Evolutionary conservation across 1,140 invertebrate species (phyloP), one percentile per base, ranked within the genome.

Genomic region (Potamilus streckersoni): DNA sequence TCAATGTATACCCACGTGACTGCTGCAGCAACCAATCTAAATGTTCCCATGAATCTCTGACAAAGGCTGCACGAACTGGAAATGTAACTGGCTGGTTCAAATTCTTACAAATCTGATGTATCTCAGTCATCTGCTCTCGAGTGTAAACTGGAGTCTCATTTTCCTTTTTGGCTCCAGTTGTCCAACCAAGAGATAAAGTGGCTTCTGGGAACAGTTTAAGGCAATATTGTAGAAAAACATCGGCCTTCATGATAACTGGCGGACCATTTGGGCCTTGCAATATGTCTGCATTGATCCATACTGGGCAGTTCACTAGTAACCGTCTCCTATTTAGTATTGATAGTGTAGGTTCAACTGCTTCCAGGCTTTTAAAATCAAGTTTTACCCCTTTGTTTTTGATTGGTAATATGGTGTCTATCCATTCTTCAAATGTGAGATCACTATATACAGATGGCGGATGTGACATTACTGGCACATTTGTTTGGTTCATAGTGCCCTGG

Each of bases 271-370:
- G 95, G 1, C 96, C 96, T 13, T 89, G 84, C 0, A 97, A 86
- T 66, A 97, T 95, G 85, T 97, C 96, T 0, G 96, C 96, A 84
- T 97, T 96, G 69, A 97, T 86, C 93, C 95, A 95, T 17, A 97
- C 83, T 0, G 95, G 95, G 12, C 96, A 82, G 0, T 89, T 91
- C 67, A 93, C 86, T 93, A 94, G 83, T 56, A 38, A 14, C 0
- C 62, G 66, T 71, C 69, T 72, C 31, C 65, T 83, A 23, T 90
- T 83, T 3, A 95, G 80, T 60, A 93, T 89, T 2, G 88, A 82
- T 38, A 93, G 89, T 38, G 93, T 93, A 14, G 90, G 90, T 64
- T 93, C 91, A 75, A 96, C 95, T 11, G 94, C 94, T 63, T 94
- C 93, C 20, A 94, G 93, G 0, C 92, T 92, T 88, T 97, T 97